These are phyloP conservation scores for Bubo blakistoni DNA, from an alignment of 2,113 vertebrate genomes.

Conservation along the genomic window DNA sequence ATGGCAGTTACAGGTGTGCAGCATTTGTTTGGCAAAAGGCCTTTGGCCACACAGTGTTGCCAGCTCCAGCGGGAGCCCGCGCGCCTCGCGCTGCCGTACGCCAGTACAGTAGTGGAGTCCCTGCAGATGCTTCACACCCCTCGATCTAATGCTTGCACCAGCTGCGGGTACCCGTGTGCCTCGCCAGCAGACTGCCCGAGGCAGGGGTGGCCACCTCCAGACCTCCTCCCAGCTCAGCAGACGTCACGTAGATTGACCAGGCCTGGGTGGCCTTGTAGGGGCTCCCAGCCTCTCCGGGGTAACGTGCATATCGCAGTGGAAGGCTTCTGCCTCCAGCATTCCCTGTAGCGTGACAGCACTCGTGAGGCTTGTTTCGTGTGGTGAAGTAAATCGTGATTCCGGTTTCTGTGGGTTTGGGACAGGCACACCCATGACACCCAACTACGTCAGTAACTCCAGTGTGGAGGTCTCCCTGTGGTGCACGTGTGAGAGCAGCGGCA, in stretches of 20 bases:
- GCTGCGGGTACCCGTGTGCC: not conserved
- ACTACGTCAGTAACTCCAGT: slow-evolving; percentile 88
- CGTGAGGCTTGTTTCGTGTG: not conserved
- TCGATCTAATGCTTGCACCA: not conserved
- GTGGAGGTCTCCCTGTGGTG: slow-evolving; percentile 88
- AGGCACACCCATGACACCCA: slow-evolving; percentile 93
- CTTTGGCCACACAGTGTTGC: not conserved
- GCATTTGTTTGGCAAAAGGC: not conserved
- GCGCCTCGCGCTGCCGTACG: not conserved
- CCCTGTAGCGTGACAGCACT: not conserved
- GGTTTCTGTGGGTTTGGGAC: slow-evolving; percentile 33
- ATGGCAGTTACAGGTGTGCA: not conserved
- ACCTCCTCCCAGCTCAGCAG: not conserved
- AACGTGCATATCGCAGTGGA: not conserved
- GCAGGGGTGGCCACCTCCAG: not conserved
- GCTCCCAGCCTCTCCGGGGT: not conserved
- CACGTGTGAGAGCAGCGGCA: slow-evolving; percentile 86
- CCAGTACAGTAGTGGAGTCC: not conserved
- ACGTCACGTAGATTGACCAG: not conserved
- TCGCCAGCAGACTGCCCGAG: not conserved
- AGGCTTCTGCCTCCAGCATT: not conserved
- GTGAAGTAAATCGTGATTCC: not conserved
- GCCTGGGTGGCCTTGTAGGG: not conserved
- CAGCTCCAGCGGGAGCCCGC: not conserved
- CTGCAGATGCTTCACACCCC: not conserved